Evolutionary conservation across 2,888 invertebrate species (phyloP), one percentile per base, ranked within the genome.

Genomic region (Drosophila lutescens): DNA sequence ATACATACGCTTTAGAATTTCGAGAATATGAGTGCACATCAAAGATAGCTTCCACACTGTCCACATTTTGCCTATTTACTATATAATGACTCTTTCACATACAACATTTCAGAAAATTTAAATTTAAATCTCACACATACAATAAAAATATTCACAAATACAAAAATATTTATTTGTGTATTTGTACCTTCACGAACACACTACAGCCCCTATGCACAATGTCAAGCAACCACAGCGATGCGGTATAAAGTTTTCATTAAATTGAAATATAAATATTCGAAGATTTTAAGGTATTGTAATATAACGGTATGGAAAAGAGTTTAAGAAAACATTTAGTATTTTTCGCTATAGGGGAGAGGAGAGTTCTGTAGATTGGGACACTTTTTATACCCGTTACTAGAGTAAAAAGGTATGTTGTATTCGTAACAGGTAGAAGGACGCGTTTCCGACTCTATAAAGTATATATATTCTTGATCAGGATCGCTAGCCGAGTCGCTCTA

Each of bases 1-100:
- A 53, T 55, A 66, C 61, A 59, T 62, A 54, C 53, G 38, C 41
- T 47, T 56, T 60, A 57, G 51, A 43, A 73, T 70, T 76, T 62
- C 43, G 61, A 65, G 49, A 80, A 78, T 83, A 76, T 84, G 84
- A 81, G 72, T 78, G 78, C 79, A 86, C 78, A 77, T 77, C 55
- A 68, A 77, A 76, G 57, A 76, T 76, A 78, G 68, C 87, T 58
- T 81, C 87, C 79, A 86, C 81, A 84, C 73, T 69, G 79, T 72
- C 74, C 81, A 81, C 87, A 78, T 63, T 50, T 40, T 61, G 46
- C 41, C 56, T 71, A 71, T 71, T 71, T 70, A 59, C 59, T 68
- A 56, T 49, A 62, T 62, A n/a, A 40, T 46, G 23, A 20, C 50
- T 50, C 40, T 40, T 50, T 40, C 20, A 49, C 41, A 47, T 41